A percentile compares a stretch with the other conserved stretches of the same genome.
phyloP scores from a whole-genome alignment of 2,113 vertebrate species.

The Percina caprodes region DNA sequence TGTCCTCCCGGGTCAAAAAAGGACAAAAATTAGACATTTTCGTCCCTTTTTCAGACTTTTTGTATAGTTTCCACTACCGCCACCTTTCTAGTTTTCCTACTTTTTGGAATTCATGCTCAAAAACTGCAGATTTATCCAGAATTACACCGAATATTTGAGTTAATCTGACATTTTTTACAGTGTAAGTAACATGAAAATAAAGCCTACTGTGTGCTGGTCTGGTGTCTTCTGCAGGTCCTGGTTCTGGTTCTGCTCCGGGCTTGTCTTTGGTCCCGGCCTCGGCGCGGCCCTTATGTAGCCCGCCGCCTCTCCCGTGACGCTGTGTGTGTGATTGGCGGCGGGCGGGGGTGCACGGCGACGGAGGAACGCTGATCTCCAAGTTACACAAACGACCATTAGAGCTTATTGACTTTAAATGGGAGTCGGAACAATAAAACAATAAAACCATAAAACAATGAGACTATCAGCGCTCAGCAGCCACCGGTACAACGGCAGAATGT shows the following conservation, averaged over 20 bases:
- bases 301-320: conserved; percentile 37
- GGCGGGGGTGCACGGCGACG: conserved; percentile 44
- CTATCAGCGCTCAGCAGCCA: conserved; percentile 58
- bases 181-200: no score
- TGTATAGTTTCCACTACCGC: no score
- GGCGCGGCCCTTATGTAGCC: conserved; percentile 73
- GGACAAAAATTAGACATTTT: no score
- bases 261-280: conserved; percentile 49
- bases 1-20: no score
- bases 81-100: no score
- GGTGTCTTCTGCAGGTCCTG: conserved; percentile 22
- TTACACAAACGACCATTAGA: conserved; percentile 72
- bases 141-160: no score
- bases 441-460: conserved; percentile 74
- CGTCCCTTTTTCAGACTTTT: no score
- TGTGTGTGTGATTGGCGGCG: conserved; percentile 39
- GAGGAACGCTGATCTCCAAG: conserved; percentile 50
- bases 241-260: conserved; percentile 42
- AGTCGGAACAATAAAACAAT: conserved; percentile 72
- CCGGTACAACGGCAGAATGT: conserved; percentile 59
- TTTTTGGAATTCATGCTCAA: no score
- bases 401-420: conserved; percentile 73
- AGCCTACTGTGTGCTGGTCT: conserved; percentile 53
- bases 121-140: no score
- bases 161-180: no score